Evolutionary conservation across 2,113 vertebrate species (phyloP), one percentile per base, ranked within the genome.

Genomic region (Acinonyx jubatus): DNA sequence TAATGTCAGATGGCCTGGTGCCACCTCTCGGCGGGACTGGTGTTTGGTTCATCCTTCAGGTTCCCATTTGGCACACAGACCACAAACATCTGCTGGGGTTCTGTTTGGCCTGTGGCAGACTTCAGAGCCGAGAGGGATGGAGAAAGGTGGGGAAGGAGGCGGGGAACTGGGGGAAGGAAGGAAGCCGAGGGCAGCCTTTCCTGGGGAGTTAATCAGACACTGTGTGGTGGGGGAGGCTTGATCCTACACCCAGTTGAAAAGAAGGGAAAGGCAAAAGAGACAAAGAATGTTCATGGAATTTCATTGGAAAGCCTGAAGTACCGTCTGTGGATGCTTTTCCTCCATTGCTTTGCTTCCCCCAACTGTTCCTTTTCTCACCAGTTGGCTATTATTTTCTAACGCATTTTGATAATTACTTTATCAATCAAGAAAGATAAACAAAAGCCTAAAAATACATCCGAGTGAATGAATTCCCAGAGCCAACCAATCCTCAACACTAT

Each of bases 71-170:
- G 98, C 98, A 97, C 96, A 88, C 97, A 98, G 98, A 99, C 96
- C 15, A 11, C 98, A 98, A 99, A 98, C 98, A 99, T 99, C 98
- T 99, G 99, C 97, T 98, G 97, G 96, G 97, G 98, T 98, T 98
- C 98, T 98, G 98, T 97, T 98, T 91, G 98, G 98, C 98, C 98
- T 92, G 98, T 89, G 98, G 98, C 97, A 97, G 97, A 93, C 96
- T 96, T 97, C 93, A 74, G 98, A 66, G 52, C 10, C 18, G 38
- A 68, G 45, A 48, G 79, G 38, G 41, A 16, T 91, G 95, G 97
- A 61, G 96, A 57, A 50, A 96, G 84, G 52, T 52, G 69, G 83
- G 41, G 27, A 38, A 36, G 73, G 23, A 16, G 27, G 38, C n/a
- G 14, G 27, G 25, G 27, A 52, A 15, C 21, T 36, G 0, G 41